A percentile compares a stretch with the other conserved stretches of the same genome.
Evolutionary conservation across 2,113 vertebrate species (phyloP).

Genomic region (Oncorhynchus mykiss): DNA sequence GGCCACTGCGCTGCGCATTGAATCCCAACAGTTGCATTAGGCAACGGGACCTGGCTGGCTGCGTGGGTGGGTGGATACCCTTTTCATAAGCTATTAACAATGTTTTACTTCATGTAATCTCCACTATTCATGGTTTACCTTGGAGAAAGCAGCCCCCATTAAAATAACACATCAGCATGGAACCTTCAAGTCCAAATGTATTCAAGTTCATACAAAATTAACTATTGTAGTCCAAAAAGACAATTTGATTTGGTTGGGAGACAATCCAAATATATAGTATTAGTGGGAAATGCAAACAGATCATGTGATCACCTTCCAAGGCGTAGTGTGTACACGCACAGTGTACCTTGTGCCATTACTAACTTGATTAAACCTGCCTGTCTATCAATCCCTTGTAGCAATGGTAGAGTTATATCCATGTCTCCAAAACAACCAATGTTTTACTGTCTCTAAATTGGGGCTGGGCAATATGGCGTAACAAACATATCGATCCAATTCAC

Average conservation of each 20-base stretch:
- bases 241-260: neutral
- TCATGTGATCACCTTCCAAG: neutral
- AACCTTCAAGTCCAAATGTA: neutral
- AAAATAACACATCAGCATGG: neutral
- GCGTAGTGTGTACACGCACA: neutral
- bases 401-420: too few relatives aligned
- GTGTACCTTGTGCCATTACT: neutral
- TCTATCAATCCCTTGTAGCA: neutral
- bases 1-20: constrained; percentile 43
- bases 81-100: constrained; percentile 1
- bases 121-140: neutral
- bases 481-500: too few relatives aligned
- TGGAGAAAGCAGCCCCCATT: neutral
- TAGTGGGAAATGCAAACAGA: neutral
- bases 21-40: constrained; percentile 40
- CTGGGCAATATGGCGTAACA: too few relatives aligned
- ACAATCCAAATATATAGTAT: neutral
- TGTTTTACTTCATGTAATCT: neutral
- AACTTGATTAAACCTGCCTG: neutral
- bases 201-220: neutral
- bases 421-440: too few relatives aligned
- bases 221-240: neutral
- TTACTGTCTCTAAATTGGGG: too few relatives aligned
- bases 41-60: constrained; percentile 9
- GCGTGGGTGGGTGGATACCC: neutral